Evolutionary conservation across 30 jellyfish, hydroid and myxozoan species (phyloP).

Genomic region (Sanderia malayensis): DNA sequence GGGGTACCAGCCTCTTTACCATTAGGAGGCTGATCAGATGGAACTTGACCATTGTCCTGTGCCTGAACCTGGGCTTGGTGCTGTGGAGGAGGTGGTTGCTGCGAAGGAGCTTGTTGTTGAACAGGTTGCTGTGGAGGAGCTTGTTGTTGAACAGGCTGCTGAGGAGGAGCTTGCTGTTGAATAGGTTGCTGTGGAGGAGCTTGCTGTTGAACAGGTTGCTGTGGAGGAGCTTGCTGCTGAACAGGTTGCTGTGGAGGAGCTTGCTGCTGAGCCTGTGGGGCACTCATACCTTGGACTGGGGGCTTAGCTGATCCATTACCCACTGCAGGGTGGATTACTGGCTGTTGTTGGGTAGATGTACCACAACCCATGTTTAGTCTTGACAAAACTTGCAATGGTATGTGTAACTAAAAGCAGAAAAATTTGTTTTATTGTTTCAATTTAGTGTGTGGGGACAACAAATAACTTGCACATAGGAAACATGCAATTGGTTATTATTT

Average conservation of each 20-base stretch:
- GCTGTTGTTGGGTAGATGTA: conserved; percentile 33
- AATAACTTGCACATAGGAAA: too few relatives aligned
- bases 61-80: conserved; percentile 1
- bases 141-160: conserved; percentile 26
- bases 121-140: conserved; percentile 45
- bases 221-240: conserved; percentile 36
- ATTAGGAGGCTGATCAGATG: too few relatives aligned
- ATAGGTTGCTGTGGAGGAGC: conserved; percentile 44
- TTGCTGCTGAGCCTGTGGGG: background rate
- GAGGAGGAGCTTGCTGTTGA: conserved; percentile 26
- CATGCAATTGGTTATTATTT: too few relatives aligned
- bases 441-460: too few relatives aligned
- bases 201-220: conserved; percentile 26
- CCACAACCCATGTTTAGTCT: conserved; percentile 38
- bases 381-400: too few relatives aligned
- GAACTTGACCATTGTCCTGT: too few relatives aligned
- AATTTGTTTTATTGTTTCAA: too few relatives aligned
- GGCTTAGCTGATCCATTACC: conserved; percentile 42
- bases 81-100: conserved; percentile 18
- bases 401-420: too few relatives aligned
- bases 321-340: conserved; percentile 6
- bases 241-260: conserved; percentile 9
- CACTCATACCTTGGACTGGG: background rate
- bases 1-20: too few relatives aligned
- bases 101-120: conserved; percentile 48